Base-by-base conservation (phyloP, 2,888 invertebrate species). In the Dynastes maya region DNA sequence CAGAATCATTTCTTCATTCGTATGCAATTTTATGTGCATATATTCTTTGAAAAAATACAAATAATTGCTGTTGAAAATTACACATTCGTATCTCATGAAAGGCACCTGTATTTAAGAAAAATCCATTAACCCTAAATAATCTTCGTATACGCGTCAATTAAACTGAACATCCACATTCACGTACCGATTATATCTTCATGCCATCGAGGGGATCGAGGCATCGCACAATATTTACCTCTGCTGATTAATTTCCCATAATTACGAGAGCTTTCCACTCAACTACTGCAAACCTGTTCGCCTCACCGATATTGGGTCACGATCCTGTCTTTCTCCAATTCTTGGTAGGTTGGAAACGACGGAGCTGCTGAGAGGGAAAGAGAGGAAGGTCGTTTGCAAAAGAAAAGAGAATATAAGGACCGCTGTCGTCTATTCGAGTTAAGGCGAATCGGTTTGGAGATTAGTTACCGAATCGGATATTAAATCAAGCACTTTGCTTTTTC, bases 181-280 rank as follows among this genome's bases (percentile, higher is more conserved):
- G 11, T 11, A 27, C 16, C 27, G 11, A 61, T 27, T 61, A 27
- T 22, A n/a, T 68, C 49, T 27, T 22, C 22, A 45, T 22, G 37
- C 9, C 27, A 61, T 49, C 67, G 13, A 22, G 22, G 49, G 27
- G 49, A 61, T 49, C 67, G 13, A 22, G 11, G 49, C 49, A 68
- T 68, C 49, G 22, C 49, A 27, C 67, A 68, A 68, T 68, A 68
- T 68, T 68, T 68, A 27, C 67, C 49, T 27, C 45, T 68, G 13
- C 49, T 68, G 67, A 68, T 68, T 68, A 68, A 49, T 68, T 49
- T 68, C 67, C 45, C 49, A 27, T 68, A 68, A 68, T 68, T 68
- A 61, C 61, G 29, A 68, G 67, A 27, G 49, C 67, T 68, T 68
- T 68, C 45, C 27, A 68, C 29, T 49, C 49, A 51, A 49, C 27